These are phyloP conservation scores for Stenolophus ochropezus DNA, from an alignment of 2,888 invertebrate genomes.

Conservation along the genomic window DNA sequence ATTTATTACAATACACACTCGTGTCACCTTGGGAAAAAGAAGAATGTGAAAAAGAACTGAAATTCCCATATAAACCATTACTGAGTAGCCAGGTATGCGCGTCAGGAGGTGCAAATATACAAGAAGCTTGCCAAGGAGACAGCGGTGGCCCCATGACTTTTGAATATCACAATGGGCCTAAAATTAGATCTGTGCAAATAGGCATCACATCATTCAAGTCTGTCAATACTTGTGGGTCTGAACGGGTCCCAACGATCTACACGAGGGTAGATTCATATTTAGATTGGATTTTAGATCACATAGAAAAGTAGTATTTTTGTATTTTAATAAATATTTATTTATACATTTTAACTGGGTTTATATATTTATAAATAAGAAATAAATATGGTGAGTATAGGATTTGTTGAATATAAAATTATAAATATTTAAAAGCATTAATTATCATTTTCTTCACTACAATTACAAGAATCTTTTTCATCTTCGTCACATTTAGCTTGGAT, in stretches of 20 bases:
- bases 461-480: conserved; percentile 62
- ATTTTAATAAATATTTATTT: conserved; percentile 47
- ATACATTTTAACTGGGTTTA: conserved; percentile 19
- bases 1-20: conserved; percentile 66
- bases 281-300: conserved; percentile 72
- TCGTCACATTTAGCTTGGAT: conserved; percentile 68
- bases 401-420: conserved; percentile 17
- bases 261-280: conserved; percentile 71
- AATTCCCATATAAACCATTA: conserved; percentile 64
- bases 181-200: conserved; percentile 68
- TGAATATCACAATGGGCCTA: conserved; percentile 62
- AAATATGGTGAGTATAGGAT: conserved; percentile 19
- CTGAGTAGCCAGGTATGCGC: conserved; percentile 72
- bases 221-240: conserved; percentile 69
- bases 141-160: conserved; percentile 73
- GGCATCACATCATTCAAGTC: conserved; percentile 74
- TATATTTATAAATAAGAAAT: not conserved
- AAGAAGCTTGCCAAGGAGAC: conserved; percentile 73
- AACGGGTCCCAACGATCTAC: conserved; percentile 72
- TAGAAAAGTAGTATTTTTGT: conserved; percentile 65
- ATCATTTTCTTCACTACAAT: conserved; percentile 57
- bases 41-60: conserved; percentile 66
- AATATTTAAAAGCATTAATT: conserved; percentile 17
- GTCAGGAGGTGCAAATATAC: conserved; percentile 68
- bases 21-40: conserved; percentile 66